Base-by-base conservation (phyloP, 2,113 vertebrate species). In the Marmota monax region DNA sequence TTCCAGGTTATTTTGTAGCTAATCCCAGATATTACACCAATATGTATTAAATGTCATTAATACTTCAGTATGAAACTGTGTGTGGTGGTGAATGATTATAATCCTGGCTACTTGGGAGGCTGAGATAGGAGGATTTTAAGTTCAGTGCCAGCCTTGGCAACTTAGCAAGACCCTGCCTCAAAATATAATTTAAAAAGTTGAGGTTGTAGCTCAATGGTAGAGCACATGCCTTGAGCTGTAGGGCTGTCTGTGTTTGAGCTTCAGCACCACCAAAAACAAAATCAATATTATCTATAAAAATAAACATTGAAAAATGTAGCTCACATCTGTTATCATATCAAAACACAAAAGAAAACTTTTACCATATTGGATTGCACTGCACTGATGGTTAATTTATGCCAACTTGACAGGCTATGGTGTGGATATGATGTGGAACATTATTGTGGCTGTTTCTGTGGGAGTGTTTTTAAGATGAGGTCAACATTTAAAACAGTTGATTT, bases 1-100 rank as follows among this genome's bases (percentile, higher is more conserved):
- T 27, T n/a, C 5, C 18, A 92, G 42, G 70, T 84, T 70, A 92
- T 95, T 92, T 87, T 88, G 7, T 65, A 95, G 25, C 20, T 84
- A 80, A 87, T 70, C 2, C 45, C 32, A 83, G 51, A 29, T 10
- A 74, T 90, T 86, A 25, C 37, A 77, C 83, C 8, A 37, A 83
- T 27, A 76, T 4, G 51, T 2, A 23, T 65, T 37, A 34, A 76
- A 20, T 39, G 23, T 22, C 73, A 8, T 73, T 96, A 65, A 70
- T 90, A 93, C 91, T 93, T 56, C 32, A 88, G 17, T 77, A 72
- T 45, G 56, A 37, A n/a, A n/a, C 32, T n/a, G 17, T 34, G 32
- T 70, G 16, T 70, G 32, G 14, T 70, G 34, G 67, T 2, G 5
- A 70, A n/a, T n/a, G 17, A 16, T 18, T 70, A n/a, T 69, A 69